A percentile compares a stretch with the other conserved stretches of the same genome.
phyloP scores from a whole-genome alignment of 2,797 vertebrate species.

The Falco novaeseelandiae region DNA sequence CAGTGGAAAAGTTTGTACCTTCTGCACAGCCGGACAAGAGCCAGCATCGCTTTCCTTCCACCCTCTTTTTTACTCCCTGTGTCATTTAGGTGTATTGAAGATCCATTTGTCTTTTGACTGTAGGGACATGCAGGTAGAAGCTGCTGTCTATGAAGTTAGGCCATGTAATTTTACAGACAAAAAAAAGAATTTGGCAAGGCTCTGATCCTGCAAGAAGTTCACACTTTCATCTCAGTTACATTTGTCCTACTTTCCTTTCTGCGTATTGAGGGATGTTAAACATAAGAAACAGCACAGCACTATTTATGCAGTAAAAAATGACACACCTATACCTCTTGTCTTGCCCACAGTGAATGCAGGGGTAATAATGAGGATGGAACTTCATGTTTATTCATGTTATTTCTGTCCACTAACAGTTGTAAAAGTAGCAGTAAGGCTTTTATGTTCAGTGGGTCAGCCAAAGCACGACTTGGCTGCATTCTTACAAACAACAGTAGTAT shows the following conservation, averaged over 20 bases:
- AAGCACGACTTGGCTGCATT: not conserved
- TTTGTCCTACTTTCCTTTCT: not conserved
- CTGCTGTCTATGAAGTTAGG: not conserved
- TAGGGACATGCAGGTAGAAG: not conserved
- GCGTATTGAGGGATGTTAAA: not conserved
- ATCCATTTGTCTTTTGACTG: not conserved
- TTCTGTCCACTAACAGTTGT: not conserved
- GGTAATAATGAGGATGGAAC: not conserved
- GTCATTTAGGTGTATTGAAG: not conserved
- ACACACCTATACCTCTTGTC: not conserved
- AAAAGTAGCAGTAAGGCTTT: constrained; percentile 2
- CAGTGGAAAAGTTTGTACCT: not conserved
- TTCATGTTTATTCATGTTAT: constrained; percentile 10
- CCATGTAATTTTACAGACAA: not conserved
- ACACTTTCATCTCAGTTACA: not conserved
- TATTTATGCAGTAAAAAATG: not conserved
- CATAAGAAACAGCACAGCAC: not conserved
- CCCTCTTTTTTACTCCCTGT: not conserved
- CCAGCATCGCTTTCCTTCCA: not conserved
- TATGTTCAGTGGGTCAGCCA: not conserved
- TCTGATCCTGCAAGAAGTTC: not conserved
- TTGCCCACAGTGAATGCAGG: not conserved
- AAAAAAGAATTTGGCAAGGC: not conserved
- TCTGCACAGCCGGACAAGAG: not conserved
- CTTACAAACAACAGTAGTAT: not conserved